phyloP scores from a whole-genome alignment of 1,140 invertebrate genomes.

The Telenomus remus region DNA sequence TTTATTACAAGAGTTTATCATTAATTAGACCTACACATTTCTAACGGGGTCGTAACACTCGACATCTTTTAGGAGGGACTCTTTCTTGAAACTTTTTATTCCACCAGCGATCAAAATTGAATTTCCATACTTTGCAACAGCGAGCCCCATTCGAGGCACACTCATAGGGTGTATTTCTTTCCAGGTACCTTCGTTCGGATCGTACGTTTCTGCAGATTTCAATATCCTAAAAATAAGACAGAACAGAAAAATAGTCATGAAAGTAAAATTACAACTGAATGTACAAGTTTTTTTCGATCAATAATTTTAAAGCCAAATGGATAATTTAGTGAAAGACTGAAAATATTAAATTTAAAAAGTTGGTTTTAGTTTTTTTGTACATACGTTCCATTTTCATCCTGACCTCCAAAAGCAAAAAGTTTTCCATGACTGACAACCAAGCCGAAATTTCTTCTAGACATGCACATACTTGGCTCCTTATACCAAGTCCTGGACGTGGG shows the following conservation, averaged over 20 bases:
- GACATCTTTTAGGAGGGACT: slow-evolving; percentile 75
- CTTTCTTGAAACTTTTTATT: slow-evolving; percentile 77
- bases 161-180: slow-evolving; percentile 76
- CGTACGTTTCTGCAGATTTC: slow-evolving; percentile 77
- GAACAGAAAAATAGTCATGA: background rate
- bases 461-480: slow-evolving; percentile 75
- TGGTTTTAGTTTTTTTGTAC: slow-evolving; percentile 14
- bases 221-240: slow-evolving; percentile 71
- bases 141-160: slow-evolving; percentile 76
- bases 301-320: no score
- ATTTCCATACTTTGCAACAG: slow-evolving; percentile 77
- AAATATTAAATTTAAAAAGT: no score
- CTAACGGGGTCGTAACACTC: slow-evolving; percentile 79
- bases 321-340: no score
- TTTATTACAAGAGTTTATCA: background rate
- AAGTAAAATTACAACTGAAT: no score
- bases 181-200: slow-evolving; percentile 76
- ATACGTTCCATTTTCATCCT: slow-evolving; percentile 78
- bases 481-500: slow-evolving; percentile 78
- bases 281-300: no score
- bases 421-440: slow-evolving; percentile 76
- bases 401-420: slow-evolving; percentile 79
- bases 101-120: slow-evolving; percentile 82
- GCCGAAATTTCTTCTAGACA: slow-evolving; percentile 78
- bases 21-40: slow-evolving; percentile 73